Percentiles rank a stretch among this genome's conserved stretches.
phyloP scores from a whole-genome alignment of 2,888 invertebrate genomes.

The Drosophila demipolita region DNA sequence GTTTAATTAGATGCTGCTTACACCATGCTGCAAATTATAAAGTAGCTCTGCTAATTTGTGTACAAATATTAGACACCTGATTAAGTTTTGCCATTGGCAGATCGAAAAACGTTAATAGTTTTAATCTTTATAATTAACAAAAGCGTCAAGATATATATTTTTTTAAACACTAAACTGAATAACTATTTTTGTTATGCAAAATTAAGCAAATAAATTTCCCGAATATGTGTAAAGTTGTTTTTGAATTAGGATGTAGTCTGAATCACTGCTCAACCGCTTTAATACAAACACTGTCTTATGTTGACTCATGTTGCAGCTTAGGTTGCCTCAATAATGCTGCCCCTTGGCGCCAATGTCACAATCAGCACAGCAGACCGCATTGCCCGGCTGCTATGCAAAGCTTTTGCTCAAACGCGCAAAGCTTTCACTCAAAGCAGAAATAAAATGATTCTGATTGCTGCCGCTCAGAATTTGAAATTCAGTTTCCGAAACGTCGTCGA shows the following conservation, averaged over 20 bases:
- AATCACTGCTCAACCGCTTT: background rate
- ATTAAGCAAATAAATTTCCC: background rate
- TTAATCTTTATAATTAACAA: background rate
- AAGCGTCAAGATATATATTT: background rate
- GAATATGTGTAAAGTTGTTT: background rate
- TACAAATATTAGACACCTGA: no score
- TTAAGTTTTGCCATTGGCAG: no score
- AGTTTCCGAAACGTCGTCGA: slow-evolving; percentile 66
- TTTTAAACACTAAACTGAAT: background rate
- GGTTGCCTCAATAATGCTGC: slow-evolving; percentile 13
- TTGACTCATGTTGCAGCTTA: slow-evolving; percentile 30
- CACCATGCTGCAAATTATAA: slow-evolving; percentile 16
- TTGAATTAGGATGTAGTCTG: background rate
- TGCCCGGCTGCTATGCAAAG: slow-evolving; percentile 64
- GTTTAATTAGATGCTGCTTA: slow-evolving; percentile 24
- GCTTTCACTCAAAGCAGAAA: slow-evolving; percentile 65
- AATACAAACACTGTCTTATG: background rate
- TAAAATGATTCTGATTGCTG: slow-evolving; percentile 42
- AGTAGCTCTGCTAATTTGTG: background rate
- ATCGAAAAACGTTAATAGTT: no score
- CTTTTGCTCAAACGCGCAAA: slow-evolving; percentile 50
- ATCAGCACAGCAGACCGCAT: slow-evolving; percentile 14
- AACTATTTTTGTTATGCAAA: background rate
- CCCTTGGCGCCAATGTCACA: slow-evolving; percentile 45
- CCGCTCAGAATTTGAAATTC: slow-evolving; percentile 61